Conservation (phyloP, 2,113 vertebrate species). For the Corythornis madagascariensis region DNA sequence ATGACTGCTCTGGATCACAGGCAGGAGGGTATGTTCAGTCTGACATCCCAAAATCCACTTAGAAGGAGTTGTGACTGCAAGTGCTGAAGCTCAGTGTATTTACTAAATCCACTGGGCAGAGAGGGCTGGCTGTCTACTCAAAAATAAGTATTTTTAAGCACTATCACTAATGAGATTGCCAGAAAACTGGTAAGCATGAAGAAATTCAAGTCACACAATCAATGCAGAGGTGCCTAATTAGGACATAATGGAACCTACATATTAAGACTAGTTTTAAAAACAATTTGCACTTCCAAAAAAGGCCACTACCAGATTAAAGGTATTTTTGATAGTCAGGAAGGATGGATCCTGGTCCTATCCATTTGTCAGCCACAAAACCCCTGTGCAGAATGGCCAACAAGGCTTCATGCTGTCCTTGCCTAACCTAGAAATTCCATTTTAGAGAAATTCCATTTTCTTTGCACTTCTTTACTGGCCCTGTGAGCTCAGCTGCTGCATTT, state of each 20-base stretch:
- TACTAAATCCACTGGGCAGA: not conserved
- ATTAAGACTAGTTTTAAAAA: not conserved
- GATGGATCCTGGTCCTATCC: not conserved
- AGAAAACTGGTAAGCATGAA: not conserved
- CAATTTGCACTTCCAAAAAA: not conserved
- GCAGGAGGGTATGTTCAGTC: not conserved
- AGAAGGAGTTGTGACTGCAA: not conserved
- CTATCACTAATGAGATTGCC: not conserved
- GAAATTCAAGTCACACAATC: not conserved
- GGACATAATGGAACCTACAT: not conserved
- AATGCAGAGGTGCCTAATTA: not conserved
- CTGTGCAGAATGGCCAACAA: not conserved
- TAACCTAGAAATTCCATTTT: not conserved
- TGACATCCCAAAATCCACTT: not conserved
- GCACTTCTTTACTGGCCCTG: not conserved
- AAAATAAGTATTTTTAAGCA: not conserved
- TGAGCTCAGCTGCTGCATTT: not conserved
- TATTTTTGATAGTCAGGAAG: not conserved
- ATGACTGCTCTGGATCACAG: not conserved
- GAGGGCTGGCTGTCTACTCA: not conserved
- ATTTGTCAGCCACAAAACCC: not conserved
- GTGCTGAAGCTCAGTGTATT: not conserved
- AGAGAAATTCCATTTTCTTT: not conserved
- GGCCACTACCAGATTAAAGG: not conserved
- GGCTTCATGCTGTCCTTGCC: not conserved